Evolutionary conservation across 2,113 vertebrate genomes (phyloP), one percentile per base, ranked within the genome.

Genomic region (Bambusicola thoracicus): DNA sequence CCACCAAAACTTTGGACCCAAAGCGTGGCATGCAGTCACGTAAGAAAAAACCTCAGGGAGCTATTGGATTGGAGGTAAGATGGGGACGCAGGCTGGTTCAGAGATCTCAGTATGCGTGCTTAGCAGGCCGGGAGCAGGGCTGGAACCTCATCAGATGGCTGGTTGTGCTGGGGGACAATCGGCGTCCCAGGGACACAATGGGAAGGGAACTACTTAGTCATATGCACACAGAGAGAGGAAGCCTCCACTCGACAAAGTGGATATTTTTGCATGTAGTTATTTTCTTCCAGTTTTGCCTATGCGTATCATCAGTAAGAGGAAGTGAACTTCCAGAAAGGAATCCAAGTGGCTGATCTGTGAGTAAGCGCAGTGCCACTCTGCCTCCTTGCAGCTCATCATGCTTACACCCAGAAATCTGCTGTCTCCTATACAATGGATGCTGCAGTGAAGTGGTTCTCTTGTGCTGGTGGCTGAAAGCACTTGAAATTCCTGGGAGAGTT

Each of bases 221-320:
- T 72, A 87, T 22, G 34, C 91, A 91, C 85, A 48, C 76, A 72
- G 43, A 70, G 69, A 25, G 94, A 94, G 95, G 93, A 97, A 94
- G 70, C 72, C 56, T 89, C 91, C 96, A 83, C 94, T 96, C 70
- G 82, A 91, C 89, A 36, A 6, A 85, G 72, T 44, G 84, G 55
- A 63, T 86, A 36, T 85, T 95, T 90, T 63, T 74, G 77, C 34
- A 8, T n/a, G 49, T 4, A 29, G 72, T 56, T 77, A 63, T 85
- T 94, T 87, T 89, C 75, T 89, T 89, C 72, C 73, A 75, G 56
- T 70, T 74, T 85, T 2, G 1, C 68, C 15, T 0, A 55, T 21
- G 78, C 0, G 0, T 25, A 0, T 30, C 69, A 59, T 76, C 9
- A 17, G 49, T 6, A 34, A 27, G 49, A 73, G 81, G 91, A 93